Conservation (phyloP, 2,113 vertebrate species). For the Ramphastos sulfuratus region DNA sequence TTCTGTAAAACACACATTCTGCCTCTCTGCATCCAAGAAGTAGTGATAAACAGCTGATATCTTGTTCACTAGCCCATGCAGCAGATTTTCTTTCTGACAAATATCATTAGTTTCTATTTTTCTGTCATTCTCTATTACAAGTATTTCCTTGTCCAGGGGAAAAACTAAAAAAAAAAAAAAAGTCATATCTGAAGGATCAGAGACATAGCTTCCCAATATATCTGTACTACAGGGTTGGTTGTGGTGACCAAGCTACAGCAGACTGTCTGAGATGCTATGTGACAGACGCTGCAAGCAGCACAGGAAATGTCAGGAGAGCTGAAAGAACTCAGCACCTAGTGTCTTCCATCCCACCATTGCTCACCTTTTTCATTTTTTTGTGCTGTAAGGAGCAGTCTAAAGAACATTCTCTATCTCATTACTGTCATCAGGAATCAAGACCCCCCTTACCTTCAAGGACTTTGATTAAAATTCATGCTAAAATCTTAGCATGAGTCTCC, state of each 20-base stretch:
- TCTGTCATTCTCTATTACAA: background rate
- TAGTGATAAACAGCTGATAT: background rate
- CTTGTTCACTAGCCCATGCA: background rate
- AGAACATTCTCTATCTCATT: too few relatives aligned
- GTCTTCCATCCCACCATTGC: background rate
- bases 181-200: background rate
- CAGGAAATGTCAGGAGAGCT: background rate
- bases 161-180: too few relatives aligned
- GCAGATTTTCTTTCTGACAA: background rate
- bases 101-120: background rate
- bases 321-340: background rate
- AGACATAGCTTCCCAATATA: background rate
- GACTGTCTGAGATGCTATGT: accelerated
- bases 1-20: background rate
- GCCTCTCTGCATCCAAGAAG: background rate
- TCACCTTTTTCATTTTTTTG: background rate
- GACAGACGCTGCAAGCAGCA: background rate
- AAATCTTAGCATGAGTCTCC: too few relatives aligned
- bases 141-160: background rate
- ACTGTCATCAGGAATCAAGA: too few relatives aligned
- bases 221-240: background rate
- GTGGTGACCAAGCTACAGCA: background rate
- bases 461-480: too few relatives aligned
- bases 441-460: too few relatives aligned
- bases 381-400: too few relatives aligned